These are phyloP conservation scores for Orientallactaga bullata DNA, from an alignment of 2,113 vertebrate genomes.

Conservation along the genomic window DNA sequence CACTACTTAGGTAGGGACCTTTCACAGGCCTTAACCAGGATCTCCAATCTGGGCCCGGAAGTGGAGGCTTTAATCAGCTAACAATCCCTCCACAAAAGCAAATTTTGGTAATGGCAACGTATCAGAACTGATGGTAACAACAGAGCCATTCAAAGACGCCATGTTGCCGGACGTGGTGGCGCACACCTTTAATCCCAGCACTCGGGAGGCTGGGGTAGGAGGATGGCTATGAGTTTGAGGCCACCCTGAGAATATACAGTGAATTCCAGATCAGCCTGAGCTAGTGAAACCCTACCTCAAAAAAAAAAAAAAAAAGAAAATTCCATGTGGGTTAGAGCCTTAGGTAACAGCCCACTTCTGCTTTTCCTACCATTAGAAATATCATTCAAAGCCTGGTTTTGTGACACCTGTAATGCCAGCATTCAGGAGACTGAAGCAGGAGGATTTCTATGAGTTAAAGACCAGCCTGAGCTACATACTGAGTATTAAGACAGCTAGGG, in stretches of 20 bases:
- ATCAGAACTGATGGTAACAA: background rate
- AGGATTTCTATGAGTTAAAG: background rate
- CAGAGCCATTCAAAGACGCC: background rate
- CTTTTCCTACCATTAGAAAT: background rate
- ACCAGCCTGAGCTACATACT: background rate
- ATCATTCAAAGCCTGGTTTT: background rate
- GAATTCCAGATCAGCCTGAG: too few relatives aligned
- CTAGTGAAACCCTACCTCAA: too few relatives aligned
- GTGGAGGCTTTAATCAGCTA: background rate
- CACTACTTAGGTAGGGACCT: background rate
- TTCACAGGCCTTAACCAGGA: background rate
- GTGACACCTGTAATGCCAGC: background rate
- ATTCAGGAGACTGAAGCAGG: background rate
- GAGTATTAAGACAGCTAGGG: background rate
- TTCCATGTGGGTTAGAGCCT: background rate
- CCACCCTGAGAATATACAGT: too few relatives aligned
- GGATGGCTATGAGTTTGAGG: too few relatives aligned
- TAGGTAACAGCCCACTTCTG: background rate
- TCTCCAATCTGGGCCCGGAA: background rate
- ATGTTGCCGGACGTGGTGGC: too few relatives aligned
- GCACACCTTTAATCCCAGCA: too few relatives aligned
- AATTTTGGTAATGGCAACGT: background rate
- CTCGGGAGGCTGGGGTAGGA: too few relatives aligned
- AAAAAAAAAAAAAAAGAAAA: too few relatives aligned
- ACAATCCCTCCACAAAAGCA: background rate